phyloP scores from a whole-genome alignment of 2,797 vertebrate species.

The Spinus olivaceus region DNA sequence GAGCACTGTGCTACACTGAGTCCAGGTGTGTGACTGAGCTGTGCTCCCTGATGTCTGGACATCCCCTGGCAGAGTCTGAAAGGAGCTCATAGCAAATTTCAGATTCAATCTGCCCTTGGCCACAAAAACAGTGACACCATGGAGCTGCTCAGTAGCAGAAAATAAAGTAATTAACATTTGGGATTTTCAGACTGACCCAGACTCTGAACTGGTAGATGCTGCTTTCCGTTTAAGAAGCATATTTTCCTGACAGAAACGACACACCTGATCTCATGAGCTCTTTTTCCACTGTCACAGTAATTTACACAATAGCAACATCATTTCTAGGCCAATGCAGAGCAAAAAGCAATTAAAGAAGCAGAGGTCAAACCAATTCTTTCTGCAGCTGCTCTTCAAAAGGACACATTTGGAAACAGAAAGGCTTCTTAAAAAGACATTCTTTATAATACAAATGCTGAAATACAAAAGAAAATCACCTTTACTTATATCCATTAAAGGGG shows the following conservation, averaged over 20 bases:
- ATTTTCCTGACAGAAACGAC: conserved; percentile 5
- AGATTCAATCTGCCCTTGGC: background rate
- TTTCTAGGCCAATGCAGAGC: conserved; percentile 18
- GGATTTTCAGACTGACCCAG: background rate
- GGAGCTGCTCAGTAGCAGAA: background rate
- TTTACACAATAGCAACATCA: conserved; percentile 36
- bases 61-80: background rate
- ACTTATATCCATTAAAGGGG: background rate
- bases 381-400: background rate
- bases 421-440: background rate
- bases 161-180: background rate
- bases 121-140: background rate
- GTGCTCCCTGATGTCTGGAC: background rate
- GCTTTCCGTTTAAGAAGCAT: conserved; percentile 14
- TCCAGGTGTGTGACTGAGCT: background rate
- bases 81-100: background rate
- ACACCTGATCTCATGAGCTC: conserved; percentile 15
- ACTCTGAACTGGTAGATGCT: background rate
- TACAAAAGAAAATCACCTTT: background rate
- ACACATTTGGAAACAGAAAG: background rate
- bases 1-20: background rate
- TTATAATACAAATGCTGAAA: conserved; percentile 13
- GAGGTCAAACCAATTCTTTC: conserved; percentile 47
- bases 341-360: conserved; percentile 57
- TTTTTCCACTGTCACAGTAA: background rate